Conservation (phyloP, 2,797 vertebrate genomes). For the Taenioides sp. region DNA sequence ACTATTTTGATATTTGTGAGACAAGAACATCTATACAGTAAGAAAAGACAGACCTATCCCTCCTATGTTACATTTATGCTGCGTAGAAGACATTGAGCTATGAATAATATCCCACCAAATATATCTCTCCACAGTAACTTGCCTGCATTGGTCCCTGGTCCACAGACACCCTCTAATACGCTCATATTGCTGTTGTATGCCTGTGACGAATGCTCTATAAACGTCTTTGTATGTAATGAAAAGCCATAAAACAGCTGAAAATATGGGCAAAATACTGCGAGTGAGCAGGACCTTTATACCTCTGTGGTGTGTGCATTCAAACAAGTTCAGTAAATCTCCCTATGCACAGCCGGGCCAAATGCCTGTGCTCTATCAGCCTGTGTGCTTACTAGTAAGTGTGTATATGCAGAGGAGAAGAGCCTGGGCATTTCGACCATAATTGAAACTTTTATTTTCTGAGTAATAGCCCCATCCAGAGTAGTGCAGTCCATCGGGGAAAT, state of each 20-base stretch:
- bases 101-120: not conserved
- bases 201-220: constrained; percentile 35
- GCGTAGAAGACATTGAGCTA: not conserved
- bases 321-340: constrained; percentile 23
- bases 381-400: not conserved
- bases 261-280: constrained; percentile 32
- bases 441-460: constrained; percentile 58
- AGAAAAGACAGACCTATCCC: not conserved
- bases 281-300: constrained; percentile 21
- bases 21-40: constrained; percentile 29
- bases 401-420: not conserved
- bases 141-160: constrained; percentile 2
- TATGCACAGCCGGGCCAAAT: constrained; percentile 18
- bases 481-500: constrained; percentile 62
- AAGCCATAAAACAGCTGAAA: constrained; percentile 40
- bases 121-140: constrained; percentile 1
- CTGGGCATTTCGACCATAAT: constrained; percentile 37
- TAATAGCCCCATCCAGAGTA: constrained; percentile 57
- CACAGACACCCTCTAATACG: constrained; percentile 1
- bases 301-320: not conserved
- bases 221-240: constrained; percentile 31
- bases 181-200: not conserved
- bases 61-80: not conserved
- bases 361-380: constrained; percentile 11
- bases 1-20: not conserved